These are phyloP conservation scores for Vanacampus margaritifer DNA, from an alignment of 2,113 vertebrate genomes.

Conservation along the genomic window DNA sequence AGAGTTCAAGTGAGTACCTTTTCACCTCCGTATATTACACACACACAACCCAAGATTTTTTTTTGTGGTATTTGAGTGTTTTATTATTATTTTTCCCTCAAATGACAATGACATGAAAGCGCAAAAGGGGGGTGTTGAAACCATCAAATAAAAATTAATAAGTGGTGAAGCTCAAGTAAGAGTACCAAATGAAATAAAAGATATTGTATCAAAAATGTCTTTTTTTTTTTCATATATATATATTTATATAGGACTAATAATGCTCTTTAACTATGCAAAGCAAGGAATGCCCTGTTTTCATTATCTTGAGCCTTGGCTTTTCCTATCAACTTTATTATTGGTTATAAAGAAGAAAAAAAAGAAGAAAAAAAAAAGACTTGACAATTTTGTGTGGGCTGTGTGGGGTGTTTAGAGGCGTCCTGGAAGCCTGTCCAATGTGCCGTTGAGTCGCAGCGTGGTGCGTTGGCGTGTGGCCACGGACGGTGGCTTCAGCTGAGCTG, in stretches of 20 bases:
- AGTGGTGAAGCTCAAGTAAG: conserved; percentile 47
- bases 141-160: conserved; percentile 31
- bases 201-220: conserved; percentile 74
- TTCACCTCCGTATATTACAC: background rate
- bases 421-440: conserved; percentile 50
- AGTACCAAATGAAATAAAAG: conserved; percentile 75
- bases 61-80: conserved; percentile 38
- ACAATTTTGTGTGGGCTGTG: conserved; percentile 34
- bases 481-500: conserved; percentile 7
- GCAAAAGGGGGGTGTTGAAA: conserved; percentile 34
- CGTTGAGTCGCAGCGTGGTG: conserved; percentile 36
- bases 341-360: conserved; percentile 13
- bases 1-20: background rate
- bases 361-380: conserved; percentile 25
- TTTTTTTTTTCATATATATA: conserved; percentile 60
- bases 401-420: conserved; percentile 34
- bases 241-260: conserved; percentile 72
- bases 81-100: conserved; percentile 46
- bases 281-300: conserved; percentile 65
- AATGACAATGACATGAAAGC: conserved; percentile 61
- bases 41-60: background rate
- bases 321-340: conserved; percentile 41
- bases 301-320: conserved; percentile 45
- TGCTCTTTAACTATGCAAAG: conserved; percentile 74
- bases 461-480: conserved; percentile 33